phyloP scores from a whole-genome alignment of 2,113 vertebrate genomes.

The Burhinus bistriatus region DNA sequence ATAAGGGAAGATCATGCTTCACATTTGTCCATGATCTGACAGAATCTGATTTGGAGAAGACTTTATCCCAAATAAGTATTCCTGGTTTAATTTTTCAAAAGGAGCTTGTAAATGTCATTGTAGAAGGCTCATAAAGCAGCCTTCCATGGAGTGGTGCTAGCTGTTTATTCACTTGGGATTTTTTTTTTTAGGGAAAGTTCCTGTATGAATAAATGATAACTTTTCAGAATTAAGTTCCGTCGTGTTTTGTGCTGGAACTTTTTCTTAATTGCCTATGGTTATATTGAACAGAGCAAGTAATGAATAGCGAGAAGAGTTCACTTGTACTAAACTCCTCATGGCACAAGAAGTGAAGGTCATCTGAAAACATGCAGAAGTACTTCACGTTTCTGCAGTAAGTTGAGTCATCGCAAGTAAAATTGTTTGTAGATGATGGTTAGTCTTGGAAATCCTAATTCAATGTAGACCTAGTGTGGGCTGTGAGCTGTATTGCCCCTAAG shows the following conservation, averaged over 20 bases:
- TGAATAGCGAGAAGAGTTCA: neutral
- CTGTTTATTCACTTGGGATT: neutral
- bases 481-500: neutral
- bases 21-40: neutral
- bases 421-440: neutral
- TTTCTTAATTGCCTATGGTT: neutral
- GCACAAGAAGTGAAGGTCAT: neutral
- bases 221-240: neutral
- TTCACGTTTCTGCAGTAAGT: neutral
- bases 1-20: neutral
- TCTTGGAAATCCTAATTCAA: neutral
- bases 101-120: neutral
- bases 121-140: neutral
- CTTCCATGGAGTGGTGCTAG: neutral
- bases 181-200: neutral
- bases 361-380: neutral
- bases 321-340: neutral
- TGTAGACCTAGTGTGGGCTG: neutral
- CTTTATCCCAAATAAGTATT: neutral
- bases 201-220: neutral
- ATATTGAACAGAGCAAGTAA: neutral
- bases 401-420: neutral
- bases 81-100: neutral
- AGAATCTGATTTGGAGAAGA: neutral
- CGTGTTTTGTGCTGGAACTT: neutral